Percentiles rank a stretch among this genome's conserved stretches.
Evolutionary conservation across 2,797 vertebrate genomes (phyloP).

Genomic region (Lepus oiostolus): DNA sequence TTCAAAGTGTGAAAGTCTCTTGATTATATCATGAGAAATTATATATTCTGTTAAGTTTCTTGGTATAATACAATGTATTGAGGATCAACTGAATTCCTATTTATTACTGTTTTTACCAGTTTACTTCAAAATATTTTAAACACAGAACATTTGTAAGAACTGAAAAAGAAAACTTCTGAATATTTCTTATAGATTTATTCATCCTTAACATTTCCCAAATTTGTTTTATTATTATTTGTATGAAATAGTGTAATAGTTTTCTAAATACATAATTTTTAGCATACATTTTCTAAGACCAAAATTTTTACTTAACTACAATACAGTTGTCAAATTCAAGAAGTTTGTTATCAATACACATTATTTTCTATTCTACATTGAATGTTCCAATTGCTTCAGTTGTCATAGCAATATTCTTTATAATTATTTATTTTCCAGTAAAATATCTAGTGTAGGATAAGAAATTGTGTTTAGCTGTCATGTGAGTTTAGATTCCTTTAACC

Average conservation of each 20-base stretch:
- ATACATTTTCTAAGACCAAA: not conserved
- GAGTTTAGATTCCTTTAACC: conserved; percentile 5
- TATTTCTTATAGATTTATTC: not conserved
- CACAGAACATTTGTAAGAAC: not conserved
- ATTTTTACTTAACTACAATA: not conserved
- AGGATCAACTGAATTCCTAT: not conserved
- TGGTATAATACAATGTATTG: not conserved
- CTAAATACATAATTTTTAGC: not conserved
- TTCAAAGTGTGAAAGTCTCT: not conserved
- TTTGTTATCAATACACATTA: not conserved
- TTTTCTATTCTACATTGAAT: not conserved
- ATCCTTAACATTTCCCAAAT: not conserved
- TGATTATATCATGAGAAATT: not conserved
- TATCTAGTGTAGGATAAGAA: not conserved
- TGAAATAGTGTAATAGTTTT: not conserved
- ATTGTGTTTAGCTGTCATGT: not conserved
- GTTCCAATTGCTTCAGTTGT: not conserved
- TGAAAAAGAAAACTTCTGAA: not conserved
- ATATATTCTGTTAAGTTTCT: not conserved
- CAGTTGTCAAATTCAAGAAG: conserved; percentile 1
- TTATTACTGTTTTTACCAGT: conserved; percentile 34
- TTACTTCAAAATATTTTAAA: conserved; percentile 21
- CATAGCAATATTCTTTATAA: not conserved
- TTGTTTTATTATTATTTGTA: not conserved
- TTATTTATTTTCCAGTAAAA: conserved; percentile 21